Base-by-base conservation (phyloP, 2,113 vertebrate species). In the Fulmarus glacialis region DNA sequence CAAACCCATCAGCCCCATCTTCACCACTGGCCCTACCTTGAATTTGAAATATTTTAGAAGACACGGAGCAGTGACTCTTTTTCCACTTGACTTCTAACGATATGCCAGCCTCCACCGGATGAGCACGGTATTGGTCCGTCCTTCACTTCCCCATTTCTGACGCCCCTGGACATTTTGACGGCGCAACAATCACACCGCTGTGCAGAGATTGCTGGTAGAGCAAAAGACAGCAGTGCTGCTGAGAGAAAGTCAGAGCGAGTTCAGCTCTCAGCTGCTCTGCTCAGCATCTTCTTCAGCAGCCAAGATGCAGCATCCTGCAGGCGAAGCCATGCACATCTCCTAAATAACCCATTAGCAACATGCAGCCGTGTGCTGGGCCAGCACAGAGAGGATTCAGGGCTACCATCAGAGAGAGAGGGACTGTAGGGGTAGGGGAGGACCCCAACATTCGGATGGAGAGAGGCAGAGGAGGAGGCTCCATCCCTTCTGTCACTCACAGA, bases 371-470 rank as follows among this genome's bases (percentile, higher is more conserved):
- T 55, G 38, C 78, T 75, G 34, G 29, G 30, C 36, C 66, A 86
- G 30, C 55, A 77, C 72, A 71, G 8, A 8, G 21, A 55, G 67
- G 16, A 5, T 59, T 75, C 1, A 0, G 26, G 32, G n/a, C 60
- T 90, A 18, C 42, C 32, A 32, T 45, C 56, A 82, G 68, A 71
- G 59, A 62, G 8, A 45, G 7, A 11, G 22, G 50, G 45, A 52
- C 55, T 48, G 23, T 50, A 58, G 21, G 6, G 18, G 8, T 17
- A 18, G 3, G 3, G 9, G 6, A 3, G 3, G 0, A 60, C 7
- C 6, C 20, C 1, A 4, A 8, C 0, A 6, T 56, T 53, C 0
- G 0, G 34, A 18, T 6, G n/a, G 40, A 48, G 58, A 50, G 58
- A 52, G 62, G 38, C 50, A 66, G n/a, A 88, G n/a, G 32, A 71